A percentile compares a stretch with the other conserved stretches of the same genome.
Conservation (phyloP, 2,113 vertebrate species). For the Myiozetetes cayanensis region DNA sequence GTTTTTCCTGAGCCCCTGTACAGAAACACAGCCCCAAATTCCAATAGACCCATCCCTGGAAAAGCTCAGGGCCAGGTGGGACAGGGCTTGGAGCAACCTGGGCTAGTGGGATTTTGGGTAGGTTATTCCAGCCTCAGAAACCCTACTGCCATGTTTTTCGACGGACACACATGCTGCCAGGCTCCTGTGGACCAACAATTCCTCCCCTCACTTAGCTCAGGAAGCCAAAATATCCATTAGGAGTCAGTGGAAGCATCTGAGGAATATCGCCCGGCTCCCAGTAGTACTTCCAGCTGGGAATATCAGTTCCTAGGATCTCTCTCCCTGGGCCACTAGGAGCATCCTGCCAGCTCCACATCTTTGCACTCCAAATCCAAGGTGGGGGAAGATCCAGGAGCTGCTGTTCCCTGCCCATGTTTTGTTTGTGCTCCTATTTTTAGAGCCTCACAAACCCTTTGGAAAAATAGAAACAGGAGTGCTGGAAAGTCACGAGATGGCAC, state of each 20-base stretch:
- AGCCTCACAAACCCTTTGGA: neutral
- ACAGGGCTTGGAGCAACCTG: neutral
- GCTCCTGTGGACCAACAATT: neutral
- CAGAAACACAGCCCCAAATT: neutral
- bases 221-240: neutral
- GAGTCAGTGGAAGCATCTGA: neutral
- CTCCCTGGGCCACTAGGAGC: neutral
- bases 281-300: neutral
- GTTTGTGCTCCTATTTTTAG: slow-evolving; percentile 46
- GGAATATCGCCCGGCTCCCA: neutral
- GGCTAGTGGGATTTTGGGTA: neutral
- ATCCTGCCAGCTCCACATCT: neutral
- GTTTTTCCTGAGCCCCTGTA: neutral
- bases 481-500: slow-evolving; percentile 31
- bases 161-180: neutral
- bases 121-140: neutral
- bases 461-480: slow-evolving; percentile 10
- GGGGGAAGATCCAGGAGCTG: neutral
- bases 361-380: neutral
- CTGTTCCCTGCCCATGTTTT: neutral
- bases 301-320: neutral
- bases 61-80: neutral
- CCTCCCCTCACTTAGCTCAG: neutral
- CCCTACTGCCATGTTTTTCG: neutral
- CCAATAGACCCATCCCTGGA: neutral